Base-by-base conservation (phyloP, 1,140 invertebrate genomes). In the Papilio polytes region DNA sequence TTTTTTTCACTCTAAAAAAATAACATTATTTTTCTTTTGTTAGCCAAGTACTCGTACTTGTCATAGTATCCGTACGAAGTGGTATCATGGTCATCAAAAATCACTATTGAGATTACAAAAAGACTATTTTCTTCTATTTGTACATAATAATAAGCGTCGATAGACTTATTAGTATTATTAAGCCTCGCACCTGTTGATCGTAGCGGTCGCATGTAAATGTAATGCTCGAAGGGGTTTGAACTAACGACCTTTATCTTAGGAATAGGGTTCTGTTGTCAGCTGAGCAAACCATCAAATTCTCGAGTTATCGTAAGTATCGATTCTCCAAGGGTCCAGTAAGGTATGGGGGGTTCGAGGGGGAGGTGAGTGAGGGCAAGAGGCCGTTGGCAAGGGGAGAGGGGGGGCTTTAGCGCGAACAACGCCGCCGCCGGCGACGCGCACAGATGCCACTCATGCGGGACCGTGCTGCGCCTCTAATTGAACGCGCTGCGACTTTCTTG, bases 371-470 rank as follows among this genome's bases (percentile, higher is more conserved):
- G 59, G 20, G 76, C 63, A 80, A 78, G 78, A 48, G 79, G 74
- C 26, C 20, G 22, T 22, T 9, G 74, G 53, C 53, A 6, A 9
- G 53, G 18, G n/a, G n/a, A 7, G 8, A 56, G n/a, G 74, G 86
- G 84, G 80, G 80, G 86, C 74, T 84, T 80, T 74, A 84, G 82
- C 66, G 82, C 84, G 86, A 78, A 74, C 59, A 82, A 81, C 77
- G 82, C 82, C 83, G 82, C 82, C 83, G 86, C 85, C 87, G 86
- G 85, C 87, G 86, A 89, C 88, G 85, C 86, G 86, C 86, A 87
- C 85, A 86, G 87, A 92, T 88, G 88, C 89, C 88, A 91, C 90
- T 92, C 90, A 90, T 90, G 89, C 89, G 91, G 89, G 84, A 87
- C 86, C 85, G 87, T 88, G 87, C 87, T 89, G 84, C 80, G 90